Percentiles rank a stretch among this genome's conserved stretches.
Evolutionary conservation across 1,140 invertebrate species (phyloP).

Genomic region (roundworm (Caenorhabditis elegans)): WBcel235 BX284606.5:5974501-5975000

Average conservation of each 20-base stretch:
- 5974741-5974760: background rate
- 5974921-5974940: no score
- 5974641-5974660: slow-evolving; percentile 9
- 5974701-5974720: background rate
- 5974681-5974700: background rate
- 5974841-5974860: no score
- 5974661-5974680: background rate
- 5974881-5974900: no score
- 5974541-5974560: background rate
- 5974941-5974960: no score
- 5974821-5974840: no score
- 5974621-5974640: slow-evolving; percentile 19
- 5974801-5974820: no score
- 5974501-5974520: no score
- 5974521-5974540: background rate
- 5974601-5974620: slow-evolving; percentile 22
- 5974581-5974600: slow-evolving; percentile 11
- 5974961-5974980: no score
- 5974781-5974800: background rate
- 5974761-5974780: background rate
- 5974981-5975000: no score
- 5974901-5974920: no score
- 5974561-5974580: background rate
- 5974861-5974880: no score
- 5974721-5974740: slow-evolving; percentile 1